A percentile compares a stretch with the other conserved stretches of the same genome.
Evolutionary conservation across 2,797 vertebrate species (phyloP).

Genomic region (Parambassis ranga): DNA sequence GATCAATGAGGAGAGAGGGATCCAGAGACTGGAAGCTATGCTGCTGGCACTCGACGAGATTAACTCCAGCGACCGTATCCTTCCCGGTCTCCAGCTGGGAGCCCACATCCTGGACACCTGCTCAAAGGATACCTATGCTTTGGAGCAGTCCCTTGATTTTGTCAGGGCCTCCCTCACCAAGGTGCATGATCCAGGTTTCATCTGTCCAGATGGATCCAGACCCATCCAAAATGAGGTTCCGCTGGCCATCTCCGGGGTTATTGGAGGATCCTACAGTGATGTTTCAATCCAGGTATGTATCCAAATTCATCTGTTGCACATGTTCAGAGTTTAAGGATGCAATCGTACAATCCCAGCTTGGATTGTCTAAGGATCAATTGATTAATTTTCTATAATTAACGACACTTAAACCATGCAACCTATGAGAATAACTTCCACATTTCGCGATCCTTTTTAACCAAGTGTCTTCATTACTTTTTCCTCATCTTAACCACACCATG

Average conservation of each 20-base stretch:
- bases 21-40: slow-evolving; percentile 98
- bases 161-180: slow-evolving; percentile 94
- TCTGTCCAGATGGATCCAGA: slow-evolving; percentile 95
- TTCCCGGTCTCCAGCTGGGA: slow-evolving; percentile 90
- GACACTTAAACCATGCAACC: too few species aligned
- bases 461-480: background rate
- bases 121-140: slow-evolving; percentile 97
- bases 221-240: slow-evolving; percentile 92
- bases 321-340: background rate
- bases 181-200: slow-evolving; percentile 92
- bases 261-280: slow-evolving; percentile 97
- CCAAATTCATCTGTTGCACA: background rate
- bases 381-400: too few species aligned
- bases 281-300: slow-evolving; percentile 95
- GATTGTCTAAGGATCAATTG: too few species aligned
- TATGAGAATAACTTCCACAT: too few species aligned
- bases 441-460: too few species aligned
- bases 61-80: slow-evolving; percentile 88
- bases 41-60: slow-evolving; percentile 95
- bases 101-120: slow-evolving; percentile 97
- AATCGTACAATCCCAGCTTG: too few species aligned
- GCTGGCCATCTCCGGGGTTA: slow-evolving; percentile 93
- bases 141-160: slow-evolving; percentile 96
- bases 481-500: background rate
- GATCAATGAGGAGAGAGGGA: slow-evolving; percentile 93